Evolutionary conservation across 2,113 vertebrate species (phyloP).

Genomic region (Dasyprocta punctata): DNA sequence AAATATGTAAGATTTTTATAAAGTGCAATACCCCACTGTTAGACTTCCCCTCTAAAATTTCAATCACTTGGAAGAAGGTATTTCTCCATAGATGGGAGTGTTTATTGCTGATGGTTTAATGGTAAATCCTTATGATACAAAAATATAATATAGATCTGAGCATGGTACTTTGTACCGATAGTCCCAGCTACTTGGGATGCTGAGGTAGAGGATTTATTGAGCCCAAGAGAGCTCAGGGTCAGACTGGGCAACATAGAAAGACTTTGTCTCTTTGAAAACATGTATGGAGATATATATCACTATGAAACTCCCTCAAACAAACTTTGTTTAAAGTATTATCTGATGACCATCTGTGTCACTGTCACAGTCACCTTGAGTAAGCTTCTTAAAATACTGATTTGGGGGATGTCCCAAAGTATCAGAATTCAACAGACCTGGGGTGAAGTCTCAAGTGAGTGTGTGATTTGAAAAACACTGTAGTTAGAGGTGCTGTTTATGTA

Average conservation of each 20-base stretch:
- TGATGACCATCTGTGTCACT: neutral
- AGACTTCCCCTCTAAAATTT: neutral
- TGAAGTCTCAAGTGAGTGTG: neutral
- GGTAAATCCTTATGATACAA: neutral
- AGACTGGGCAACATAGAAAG: neutral
- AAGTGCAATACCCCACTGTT: neutral
- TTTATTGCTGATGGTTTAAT: constrained; percentile 14
- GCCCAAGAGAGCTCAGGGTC: neutral
- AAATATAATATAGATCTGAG: neutral
- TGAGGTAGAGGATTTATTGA: neutral
- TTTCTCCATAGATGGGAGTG: constrained; percentile 22
- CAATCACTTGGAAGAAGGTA: neutral
- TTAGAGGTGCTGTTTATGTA: neutral
- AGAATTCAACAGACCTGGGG: constrained; percentile 14
- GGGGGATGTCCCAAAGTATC: neutral
- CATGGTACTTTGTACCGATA: neutral
- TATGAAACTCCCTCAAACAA: neutral
- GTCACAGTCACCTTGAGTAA: neutral
- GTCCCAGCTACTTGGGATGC: neutral
- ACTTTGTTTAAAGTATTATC: constrained; percentile 12
- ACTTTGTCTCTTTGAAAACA: neutral
- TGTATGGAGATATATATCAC: neutral
- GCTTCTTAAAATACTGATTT: constrained; percentile 42
- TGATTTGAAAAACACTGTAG: neutral
- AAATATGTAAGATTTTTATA: too few species aligned